Base-by-base conservation (phyloP, 2,113 vertebrate genomes). In the Ranitomeya imitator region DNA sequence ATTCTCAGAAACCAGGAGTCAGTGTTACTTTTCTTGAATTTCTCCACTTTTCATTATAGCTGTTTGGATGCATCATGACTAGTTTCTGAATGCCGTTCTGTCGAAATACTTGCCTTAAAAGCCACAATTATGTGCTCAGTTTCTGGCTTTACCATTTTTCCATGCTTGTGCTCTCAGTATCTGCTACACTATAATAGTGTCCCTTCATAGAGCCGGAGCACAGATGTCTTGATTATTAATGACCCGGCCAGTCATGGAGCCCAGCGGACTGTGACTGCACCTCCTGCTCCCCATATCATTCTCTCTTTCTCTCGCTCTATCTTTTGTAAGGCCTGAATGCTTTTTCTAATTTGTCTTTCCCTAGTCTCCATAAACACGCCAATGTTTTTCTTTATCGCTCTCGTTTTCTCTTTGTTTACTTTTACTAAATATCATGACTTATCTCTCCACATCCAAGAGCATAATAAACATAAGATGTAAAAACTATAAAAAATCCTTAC, bases 221-320 rank as follows among this genome's bases (percentile, higher is more conserved):
- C 83, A 69, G 45, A 69, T 85, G 63, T 71, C 83, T 85, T 85
- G 83, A 45, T 71, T 71, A 54, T 55, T 85, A 85, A 83, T 65
- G 83, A 26, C 83, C 45, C 16, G n/a, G 83, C 55, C 83, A 67
- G 61, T 69, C 83, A 69, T 23, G 9, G 52, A 71, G 61, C 21
- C 52, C 67, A 85, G 67, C 65, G 73, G 63, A 85, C 83, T 55
- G 65, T 85, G 65, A 85, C 65, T 23, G 83, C 45, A 13, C 65
- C 83, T 71, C 52, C 54, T 69, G 51, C 51, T 71, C 19, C 23
- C 18, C 55, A 15, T 54, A 16, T 21, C 26, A 7, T 23, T 69
- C 65, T 71, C 37, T 69, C 12, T 61, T 14, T 31, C n/a, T 61
- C 19, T 73, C 12, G 16, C 31, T 45, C 31, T 74, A 37, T 74